A percentile compares a stretch with the other conserved stretches of the same genome.
Conservation (phyloP, 2,888 invertebrate species). For the Zaprionus obscuricornis region DNA sequence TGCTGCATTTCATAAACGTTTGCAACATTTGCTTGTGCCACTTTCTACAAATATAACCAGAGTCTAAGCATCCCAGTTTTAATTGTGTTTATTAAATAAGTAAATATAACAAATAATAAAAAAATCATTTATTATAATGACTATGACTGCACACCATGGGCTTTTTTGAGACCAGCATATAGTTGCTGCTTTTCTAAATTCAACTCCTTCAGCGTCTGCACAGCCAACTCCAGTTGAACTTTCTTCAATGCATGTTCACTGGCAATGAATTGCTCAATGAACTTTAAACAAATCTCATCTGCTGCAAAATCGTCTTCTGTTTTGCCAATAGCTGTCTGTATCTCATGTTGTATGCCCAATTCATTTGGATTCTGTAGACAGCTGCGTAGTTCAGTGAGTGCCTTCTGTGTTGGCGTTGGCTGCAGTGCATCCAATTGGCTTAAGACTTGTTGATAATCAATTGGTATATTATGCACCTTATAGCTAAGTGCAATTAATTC, state of each 20-base stretch:
- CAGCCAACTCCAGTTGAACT: slow-evolving; percentile 87
- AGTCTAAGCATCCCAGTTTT: slow-evolving; percentile 9
- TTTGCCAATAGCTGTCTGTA: slow-evolving; percentile 85
- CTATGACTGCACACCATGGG: slow-evolving; percentile 86
- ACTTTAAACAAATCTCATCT: slow-evolving; percentile 85
- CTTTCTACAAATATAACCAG: not conserved
- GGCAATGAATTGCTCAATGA: slow-evolving; percentile 86
- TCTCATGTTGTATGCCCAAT: slow-evolving; percentile 84
- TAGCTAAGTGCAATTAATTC: slow-evolving; percentile 85
- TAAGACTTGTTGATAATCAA: slow-evolving; percentile 66
- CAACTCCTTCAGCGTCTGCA: slow-evolving; percentile 89
- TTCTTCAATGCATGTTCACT: slow-evolving; percentile 86
- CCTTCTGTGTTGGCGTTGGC: slow-evolving; percentile 46
- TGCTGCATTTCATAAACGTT: not conserved
- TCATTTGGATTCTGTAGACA: slow-evolving; percentile 51
- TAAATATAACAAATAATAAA: slow-evolving; percentile 55
- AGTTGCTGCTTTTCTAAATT: slow-evolving; percentile 86
- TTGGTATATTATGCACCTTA: slow-evolving; percentile 84
- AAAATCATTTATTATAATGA: slow-evolving; percentile 20
- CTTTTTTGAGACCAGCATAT: slow-evolving; percentile 87
- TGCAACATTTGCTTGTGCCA: slow-evolving; percentile 4
- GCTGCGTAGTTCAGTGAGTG: slow-evolving; percentile 62
- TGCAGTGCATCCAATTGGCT: slow-evolving; percentile 54
- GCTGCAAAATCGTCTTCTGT: slow-evolving; percentile 84
- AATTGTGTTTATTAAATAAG: slow-evolving; percentile 35